Conservation (phyloP, 1,140 invertebrate species). For the Leguminivora glycinivorella region DNA sequence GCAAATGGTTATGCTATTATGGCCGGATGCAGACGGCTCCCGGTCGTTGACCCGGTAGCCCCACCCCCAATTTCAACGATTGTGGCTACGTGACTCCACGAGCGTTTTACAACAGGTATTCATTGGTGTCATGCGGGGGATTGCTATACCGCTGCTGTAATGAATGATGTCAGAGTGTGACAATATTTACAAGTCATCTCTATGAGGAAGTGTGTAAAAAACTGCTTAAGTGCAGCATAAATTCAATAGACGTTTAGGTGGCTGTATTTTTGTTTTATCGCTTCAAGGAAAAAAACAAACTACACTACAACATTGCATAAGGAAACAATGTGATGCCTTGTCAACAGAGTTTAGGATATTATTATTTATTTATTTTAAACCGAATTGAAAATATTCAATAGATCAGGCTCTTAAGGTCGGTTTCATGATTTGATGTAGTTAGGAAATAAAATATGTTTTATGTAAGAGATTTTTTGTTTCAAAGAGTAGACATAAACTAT, state of each 20-base stretch:
- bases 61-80: slow-evolving; percentile 51
- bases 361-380: not conserved
- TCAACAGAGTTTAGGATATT: not conserved
- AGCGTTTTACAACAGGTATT: slow-evolving; percentile 39
- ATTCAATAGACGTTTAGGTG: slow-evolving; percentile 12
- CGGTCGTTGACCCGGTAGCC: slow-evolving; percentile 53
- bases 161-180: slow-evolving; percentile 19
- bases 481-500: too few relatives aligned
- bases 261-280: slow-evolving; percentile 7
- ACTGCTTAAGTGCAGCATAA: slow-evolving; percentile 13
- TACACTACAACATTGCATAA: not conserved
- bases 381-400: too few relatives aligned
- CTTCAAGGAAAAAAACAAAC: slow-evolving; percentile 10
- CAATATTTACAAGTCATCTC: slow-evolving; percentile 11
- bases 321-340: not conserved
- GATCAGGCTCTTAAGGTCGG: too few relatives aligned
- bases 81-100: slow-evolving; percentile 56
- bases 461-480: too few relatives aligned
- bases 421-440: too few relatives aligned
- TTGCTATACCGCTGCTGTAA: not conserved
- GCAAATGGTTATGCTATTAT: slow-evolving; percentile 66
- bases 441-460: too few relatives aligned
- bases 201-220: slow-evolving; percentile 17
- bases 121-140: not conserved
- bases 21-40: slow-evolving; percentile 46